Evolutionary conservation across 64 coral and sea anemone species (phyloP).

Genomic region (Montipora sp.): DNA sequence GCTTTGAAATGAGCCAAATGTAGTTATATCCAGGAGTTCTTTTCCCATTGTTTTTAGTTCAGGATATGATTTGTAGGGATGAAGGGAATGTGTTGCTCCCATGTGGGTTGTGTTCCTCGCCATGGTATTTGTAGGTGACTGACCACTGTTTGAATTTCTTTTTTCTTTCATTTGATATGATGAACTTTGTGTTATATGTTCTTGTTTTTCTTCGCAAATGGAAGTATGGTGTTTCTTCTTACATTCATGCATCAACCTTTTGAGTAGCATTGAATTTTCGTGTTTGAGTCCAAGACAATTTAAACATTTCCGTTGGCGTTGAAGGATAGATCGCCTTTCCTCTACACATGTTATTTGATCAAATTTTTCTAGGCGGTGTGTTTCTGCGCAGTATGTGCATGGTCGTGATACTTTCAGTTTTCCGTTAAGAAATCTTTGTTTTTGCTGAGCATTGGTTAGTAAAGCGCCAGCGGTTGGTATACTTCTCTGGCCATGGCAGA

Average conservation of each 20-base stretch:
- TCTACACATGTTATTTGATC: constrained; percentile 49
- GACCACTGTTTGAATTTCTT: background rate
- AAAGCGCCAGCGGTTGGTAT: too few species aligned
- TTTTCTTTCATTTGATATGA: constrained; percentile 7
- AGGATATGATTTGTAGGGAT: constrained; percentile 30
- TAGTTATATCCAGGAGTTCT: too few species aligned
- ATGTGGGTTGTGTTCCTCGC: constrained; percentile 17
- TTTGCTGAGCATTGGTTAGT: too few species aligned
- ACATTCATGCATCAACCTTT: too few species aligned
- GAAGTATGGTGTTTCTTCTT: too few species aligned
- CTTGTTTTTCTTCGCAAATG: background rate
- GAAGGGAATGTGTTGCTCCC: constrained; percentile 23
- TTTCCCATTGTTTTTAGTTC: too few species aligned
- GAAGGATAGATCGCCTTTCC: constrained; percentile 37
- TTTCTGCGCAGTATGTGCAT: too few species aligned
- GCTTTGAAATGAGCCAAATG: too few species aligned
- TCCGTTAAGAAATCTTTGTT: too few species aligned
- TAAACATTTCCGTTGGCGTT: constrained; percentile 38
- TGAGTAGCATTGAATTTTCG: background rate
- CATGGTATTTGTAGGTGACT: background rate
- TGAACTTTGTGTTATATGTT: background rate
- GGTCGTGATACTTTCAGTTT: too few species aligned
- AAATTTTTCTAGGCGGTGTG: background rate
- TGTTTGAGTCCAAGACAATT: constrained; percentile 55
- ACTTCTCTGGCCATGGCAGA: background rate